A percentile compares a stretch with the other conserved stretches of the same genome.
These are phyloP conservation scores for Adineta ricciae DNA, from an alignment of 2,888 invertebrate species.

Conservation along the genomic window DNA sequence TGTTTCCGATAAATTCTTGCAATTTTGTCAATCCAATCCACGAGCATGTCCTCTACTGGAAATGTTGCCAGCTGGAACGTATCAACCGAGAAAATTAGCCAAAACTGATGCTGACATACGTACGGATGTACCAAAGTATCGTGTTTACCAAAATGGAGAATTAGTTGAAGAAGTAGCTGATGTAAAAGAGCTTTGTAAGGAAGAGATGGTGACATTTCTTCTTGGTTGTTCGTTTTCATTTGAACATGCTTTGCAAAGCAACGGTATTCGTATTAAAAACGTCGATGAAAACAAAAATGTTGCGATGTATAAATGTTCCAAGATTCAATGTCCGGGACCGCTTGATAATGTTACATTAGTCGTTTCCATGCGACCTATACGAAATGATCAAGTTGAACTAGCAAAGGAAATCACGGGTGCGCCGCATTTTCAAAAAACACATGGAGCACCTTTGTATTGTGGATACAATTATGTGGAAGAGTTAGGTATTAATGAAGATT, in stretches of 20 bases:
- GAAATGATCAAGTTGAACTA: not conserved
- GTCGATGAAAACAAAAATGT: slow-evolving; percentile 4
- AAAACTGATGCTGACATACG: not conserved
- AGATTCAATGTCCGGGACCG: not conserved
- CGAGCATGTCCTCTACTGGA: not conserved
- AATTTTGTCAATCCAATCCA: not conserved
- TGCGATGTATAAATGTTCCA: not conserved
- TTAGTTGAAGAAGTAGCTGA: not conserved
- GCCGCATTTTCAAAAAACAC: not conserved
- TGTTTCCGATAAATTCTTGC: not conserved
- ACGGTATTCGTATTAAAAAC: not conserved
- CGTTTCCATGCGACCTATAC: not conserved
- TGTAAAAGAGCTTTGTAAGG: not conserved
- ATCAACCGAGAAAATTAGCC: not conserved
- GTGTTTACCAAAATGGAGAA: not conserved
- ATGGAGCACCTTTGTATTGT: not conserved
- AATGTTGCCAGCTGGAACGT: not conserved
- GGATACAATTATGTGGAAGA: not conserved
- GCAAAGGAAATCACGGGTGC: not conserved
- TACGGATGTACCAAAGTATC: not conserved
- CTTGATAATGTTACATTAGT: not conserved
- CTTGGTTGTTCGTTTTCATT: slow-evolving; percentile 6
- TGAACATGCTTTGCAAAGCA: not conserved
- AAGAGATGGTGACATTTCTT: not conserved
- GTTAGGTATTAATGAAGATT: not conserved